Evolutionary conservation across 1,140 invertebrate species (phyloP).

Genomic region (Trinorchestia longiramus): DNA sequence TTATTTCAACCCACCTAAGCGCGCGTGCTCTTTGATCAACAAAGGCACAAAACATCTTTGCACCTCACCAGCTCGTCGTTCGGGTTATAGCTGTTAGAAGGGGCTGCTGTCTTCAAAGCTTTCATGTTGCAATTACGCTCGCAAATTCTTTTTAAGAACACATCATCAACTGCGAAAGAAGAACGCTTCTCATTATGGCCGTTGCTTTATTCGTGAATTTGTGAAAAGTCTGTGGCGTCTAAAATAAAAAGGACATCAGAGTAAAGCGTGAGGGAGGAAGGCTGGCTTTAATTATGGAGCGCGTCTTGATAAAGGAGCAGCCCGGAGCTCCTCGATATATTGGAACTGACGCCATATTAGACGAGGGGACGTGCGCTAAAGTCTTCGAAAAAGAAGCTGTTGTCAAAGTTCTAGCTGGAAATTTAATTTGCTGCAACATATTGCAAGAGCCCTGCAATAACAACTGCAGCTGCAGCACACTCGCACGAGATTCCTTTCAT

Average conservation of each 20-base stretch:
- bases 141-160: constrained; percentile 31
- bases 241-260: constrained; percentile 46
- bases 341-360: constrained; percentile 52
- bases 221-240: not conserved
- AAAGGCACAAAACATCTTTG: not conserved
- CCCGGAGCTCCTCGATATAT: constrained; percentile 14
- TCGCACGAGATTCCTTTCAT: not conserved
- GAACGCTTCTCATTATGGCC: constrained; percentile 39
- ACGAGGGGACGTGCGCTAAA: constrained; percentile 39
- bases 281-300: constrained; percentile 41
- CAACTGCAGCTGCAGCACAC: not conserved
- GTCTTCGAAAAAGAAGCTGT: constrained; percentile 40
- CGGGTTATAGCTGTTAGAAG: not conserved
- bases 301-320: constrained; percentile 38
- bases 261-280: constrained; percentile 22
- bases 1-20: not conserved
- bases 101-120: not conserved
- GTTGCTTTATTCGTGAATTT: constrained; percentile 40
- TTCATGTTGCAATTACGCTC: constrained; percentile 37
- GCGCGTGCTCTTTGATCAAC: not conserved
- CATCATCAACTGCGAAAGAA: constrained; percentile 33
- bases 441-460: constrained; percentile 38
- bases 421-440: constrained; percentile 45
- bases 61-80: not conserved
- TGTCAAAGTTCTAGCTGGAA: constrained; percentile 31